Evolutionary conservation across 2,888 invertebrate genomes (phyloP).

Genomic region (Diarsia brunnea): DNA sequence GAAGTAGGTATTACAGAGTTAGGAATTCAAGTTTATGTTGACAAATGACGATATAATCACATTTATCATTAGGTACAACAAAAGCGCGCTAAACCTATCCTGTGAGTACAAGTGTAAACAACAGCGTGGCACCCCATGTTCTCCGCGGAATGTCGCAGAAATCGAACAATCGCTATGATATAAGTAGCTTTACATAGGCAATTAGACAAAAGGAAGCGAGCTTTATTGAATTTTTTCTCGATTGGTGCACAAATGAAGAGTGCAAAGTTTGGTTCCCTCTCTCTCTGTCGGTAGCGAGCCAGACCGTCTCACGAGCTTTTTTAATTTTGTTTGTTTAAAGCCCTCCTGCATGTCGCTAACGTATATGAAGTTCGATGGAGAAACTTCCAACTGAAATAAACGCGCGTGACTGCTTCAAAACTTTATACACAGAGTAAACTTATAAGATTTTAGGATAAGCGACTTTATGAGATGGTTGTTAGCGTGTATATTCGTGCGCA

Average conservation of each 20-base stretch:
- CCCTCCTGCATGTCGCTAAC: constrained; percentile 64
- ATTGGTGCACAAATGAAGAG: constrained; percentile 88
- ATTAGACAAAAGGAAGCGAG: constrained; percentile 89
- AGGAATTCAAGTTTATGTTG: constrained; percentile 29
- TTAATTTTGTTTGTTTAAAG: constrained; percentile 80
- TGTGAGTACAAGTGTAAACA: constrained; percentile 63
- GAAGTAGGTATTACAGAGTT: constrained; percentile 9
- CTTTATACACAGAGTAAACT: constrained; percentile 70
- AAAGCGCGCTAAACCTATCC: constrained; percentile 50
- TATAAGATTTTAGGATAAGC: constrained; percentile 61
- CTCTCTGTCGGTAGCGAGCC: constrained; percentile 81
- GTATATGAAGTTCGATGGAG: constrained; percentile 56
- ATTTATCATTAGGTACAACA: constrained; percentile 31
- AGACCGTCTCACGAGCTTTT: constrained; percentile 78
- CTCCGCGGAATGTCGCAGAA: constrained; percentile 74
- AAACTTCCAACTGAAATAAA: constrained; percentile 71
- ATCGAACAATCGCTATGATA: constrained; percentile 80
- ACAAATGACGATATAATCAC: constrained; percentile 22
- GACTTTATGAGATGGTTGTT: constrained; percentile 69
- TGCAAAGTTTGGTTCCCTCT: constrained; percentile 83
- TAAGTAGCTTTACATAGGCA: constrained; percentile 86
- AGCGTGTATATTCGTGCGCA: constrained; percentile 74
- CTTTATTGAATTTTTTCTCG: constrained; percentile 90
- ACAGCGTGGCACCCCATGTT: constrained; percentile 69
- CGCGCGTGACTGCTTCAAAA: constrained; percentile 77